Evolutionary conservation across 2,888 invertebrate genomes (phyloP).

Genomic region (Trissoscelio sp.): DNA sequence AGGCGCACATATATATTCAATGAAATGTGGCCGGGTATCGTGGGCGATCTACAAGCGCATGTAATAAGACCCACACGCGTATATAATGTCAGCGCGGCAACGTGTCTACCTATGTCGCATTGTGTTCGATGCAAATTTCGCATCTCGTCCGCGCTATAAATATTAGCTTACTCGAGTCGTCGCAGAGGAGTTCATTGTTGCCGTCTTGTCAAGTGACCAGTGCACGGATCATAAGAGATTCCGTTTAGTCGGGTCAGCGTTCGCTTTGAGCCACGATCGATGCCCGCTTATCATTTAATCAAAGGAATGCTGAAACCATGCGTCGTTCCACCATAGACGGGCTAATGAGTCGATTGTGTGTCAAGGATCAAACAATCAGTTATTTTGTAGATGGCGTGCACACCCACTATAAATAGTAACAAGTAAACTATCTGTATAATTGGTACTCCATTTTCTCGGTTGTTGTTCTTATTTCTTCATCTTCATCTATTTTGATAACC

Average conservation of each 20-base stretch:
- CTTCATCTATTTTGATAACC: too few species aligned
- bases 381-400: conserved; percentile 28
- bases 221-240: conserved; percentile 61
- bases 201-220: conserved; percentile 62
- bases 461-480: too few species aligned
- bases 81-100: conserved; percentile 67
- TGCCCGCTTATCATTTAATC: conserved; percentile 34
- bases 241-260: conserved; percentile 48
- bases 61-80: conserved; percentile 69
- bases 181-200: conserved; percentile 65
- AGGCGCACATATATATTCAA: conserved; percentile 46
- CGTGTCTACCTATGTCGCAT: conserved; percentile 69
- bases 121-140: conserved; percentile 71
- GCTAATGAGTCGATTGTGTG: conserved; percentile 31
- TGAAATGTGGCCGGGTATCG: conserved; percentile 66
- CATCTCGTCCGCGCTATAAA: conserved; percentile 68
- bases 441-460: too few species aligned
- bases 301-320: conserved; percentile 1
- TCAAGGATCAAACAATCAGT: conserved; percentile 36
- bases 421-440: too few species aligned
- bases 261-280: conserved; percentile 55
- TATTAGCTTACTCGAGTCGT: conserved; percentile 67
- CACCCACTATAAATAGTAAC: too few species aligned
- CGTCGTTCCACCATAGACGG: too few species aligned
- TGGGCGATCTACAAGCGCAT: conserved; percentile 70